Evolutionary conservation across 2,113 vertebrate genomes (phyloP), one percentile per base, ranked within the genome.

Genomic region (Eurystomus gularis): DNA sequence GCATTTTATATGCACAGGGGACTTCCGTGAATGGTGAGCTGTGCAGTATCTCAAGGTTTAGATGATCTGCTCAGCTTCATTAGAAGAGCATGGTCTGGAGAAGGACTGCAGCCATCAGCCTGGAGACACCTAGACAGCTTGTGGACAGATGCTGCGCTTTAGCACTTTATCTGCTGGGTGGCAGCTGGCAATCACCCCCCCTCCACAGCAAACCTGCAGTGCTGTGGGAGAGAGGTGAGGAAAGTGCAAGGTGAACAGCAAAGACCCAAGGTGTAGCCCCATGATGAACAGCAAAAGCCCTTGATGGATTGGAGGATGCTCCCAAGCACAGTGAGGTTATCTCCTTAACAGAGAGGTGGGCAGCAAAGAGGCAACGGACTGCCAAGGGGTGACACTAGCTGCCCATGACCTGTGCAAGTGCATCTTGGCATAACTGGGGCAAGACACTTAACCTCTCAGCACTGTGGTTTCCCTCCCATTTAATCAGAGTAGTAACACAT

Each of bases 401-500:
- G 3, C 31, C 25, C 14, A 3, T 42, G 48, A 69, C 11, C 26
- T 23, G 17, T 31, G 60, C 29, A 86, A 8, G 33, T 40, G 48
- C 49, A 57, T 51, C 64, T 12, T 24, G 71, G 12, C 1, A 0
- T 9, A 17, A 7, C 44, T 44, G 20, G 68, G 46, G 10, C 69
- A n/a, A 44, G 55, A 42, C 13, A 11, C 16, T 64, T 37, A 55
- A 16, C 21, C 54, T 58, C 37, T 48, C 60, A 31, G 4, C 7
- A 0, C 42, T 46, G 24, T 17, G 37, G 12, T 29, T 55, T 55
- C 33, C 60, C 35, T 37, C 33, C 18, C 37, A 12, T 24, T 46
- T 66, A 33, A n/a, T 18, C 37, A 49, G 29, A 21, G 20, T 25
- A 55, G 17, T 6, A 44, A 33, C 21, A 17, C 0, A 0, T 58